Conservation (phyloP, 2,113 vertebrate genomes). For the Tichodroma muraria region DNA sequence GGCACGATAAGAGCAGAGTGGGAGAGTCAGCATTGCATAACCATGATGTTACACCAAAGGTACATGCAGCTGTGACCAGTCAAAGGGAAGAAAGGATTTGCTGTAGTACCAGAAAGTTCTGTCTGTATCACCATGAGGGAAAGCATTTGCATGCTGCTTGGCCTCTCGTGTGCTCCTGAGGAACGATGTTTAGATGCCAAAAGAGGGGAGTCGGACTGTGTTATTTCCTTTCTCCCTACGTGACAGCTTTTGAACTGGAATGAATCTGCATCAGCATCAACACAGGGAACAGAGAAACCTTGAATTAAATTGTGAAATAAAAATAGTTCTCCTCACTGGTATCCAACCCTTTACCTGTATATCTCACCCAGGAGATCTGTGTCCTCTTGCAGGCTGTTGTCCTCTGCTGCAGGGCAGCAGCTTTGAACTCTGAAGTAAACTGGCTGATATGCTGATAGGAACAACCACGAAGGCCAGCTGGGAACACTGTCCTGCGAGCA, state of each 20-base stretch:
- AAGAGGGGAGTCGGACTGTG: constrained; percentile 22
- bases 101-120: neutral
- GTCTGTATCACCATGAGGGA: neutral
- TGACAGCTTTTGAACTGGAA: constrained; percentile 4
- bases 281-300: constrained; percentile 5
- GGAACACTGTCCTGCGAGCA: neutral
- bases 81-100: neutral
- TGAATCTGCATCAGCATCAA: neutral
- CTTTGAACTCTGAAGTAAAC: neutral
- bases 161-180: neutral
- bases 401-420: neutral
- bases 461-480: neutral
- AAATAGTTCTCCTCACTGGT: neutral
- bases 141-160: neutral
- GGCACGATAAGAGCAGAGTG: neutral
- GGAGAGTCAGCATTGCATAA: neutral
- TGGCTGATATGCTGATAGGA: neutral
- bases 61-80: constrained; percentile 7
- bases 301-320: neutral
- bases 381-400: neutral
- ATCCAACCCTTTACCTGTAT: neutral
- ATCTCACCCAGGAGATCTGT: neutral
- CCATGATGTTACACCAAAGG: neutral
- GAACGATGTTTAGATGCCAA: neutral
- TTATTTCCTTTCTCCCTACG: constrained; percentile 3